Evolutionary conservation across 2,113 vertebrate genomes (phyloP).

Genomic region (Mormoops blainvillei): DNA sequence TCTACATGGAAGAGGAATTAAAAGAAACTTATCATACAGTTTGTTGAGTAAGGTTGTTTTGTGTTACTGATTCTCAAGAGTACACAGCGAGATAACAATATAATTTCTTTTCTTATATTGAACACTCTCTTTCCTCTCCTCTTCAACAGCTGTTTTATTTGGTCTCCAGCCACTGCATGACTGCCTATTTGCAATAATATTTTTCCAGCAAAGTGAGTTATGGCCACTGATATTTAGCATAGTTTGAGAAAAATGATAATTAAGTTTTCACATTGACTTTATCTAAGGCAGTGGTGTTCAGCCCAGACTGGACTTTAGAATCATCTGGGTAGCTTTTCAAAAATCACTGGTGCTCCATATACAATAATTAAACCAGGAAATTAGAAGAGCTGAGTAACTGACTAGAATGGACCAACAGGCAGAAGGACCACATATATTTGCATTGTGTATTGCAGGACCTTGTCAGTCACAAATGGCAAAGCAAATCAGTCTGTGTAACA

Average conservation of each 20-base stretch:
- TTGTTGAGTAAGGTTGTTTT: not conserved
- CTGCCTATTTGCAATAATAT: not conserved
- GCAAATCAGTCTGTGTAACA: not conserved
- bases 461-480: not conserved
- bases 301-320: not conserved
- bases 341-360: not conserved
- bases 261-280: not conserved
- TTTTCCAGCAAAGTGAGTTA: not conserved
- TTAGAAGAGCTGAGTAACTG: not conserved
- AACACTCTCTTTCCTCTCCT: not conserved
- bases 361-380: not conserved
- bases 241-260: not conserved
- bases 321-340: not conserved
- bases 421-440: not conserved
- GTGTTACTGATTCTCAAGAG: not conserved
- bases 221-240: not conserved
- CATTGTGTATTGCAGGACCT: not conserved
- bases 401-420: not conserved
- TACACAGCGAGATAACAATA: not conserved
- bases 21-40: not conserved
- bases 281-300: not conserved
- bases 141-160: not conserved
- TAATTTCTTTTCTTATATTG: not conserved
- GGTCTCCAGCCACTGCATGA: not conserved
- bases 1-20: not conserved